Conservation (phyloP, 2,113 vertebrate species). For the Irena cyanogastra region DNA sequence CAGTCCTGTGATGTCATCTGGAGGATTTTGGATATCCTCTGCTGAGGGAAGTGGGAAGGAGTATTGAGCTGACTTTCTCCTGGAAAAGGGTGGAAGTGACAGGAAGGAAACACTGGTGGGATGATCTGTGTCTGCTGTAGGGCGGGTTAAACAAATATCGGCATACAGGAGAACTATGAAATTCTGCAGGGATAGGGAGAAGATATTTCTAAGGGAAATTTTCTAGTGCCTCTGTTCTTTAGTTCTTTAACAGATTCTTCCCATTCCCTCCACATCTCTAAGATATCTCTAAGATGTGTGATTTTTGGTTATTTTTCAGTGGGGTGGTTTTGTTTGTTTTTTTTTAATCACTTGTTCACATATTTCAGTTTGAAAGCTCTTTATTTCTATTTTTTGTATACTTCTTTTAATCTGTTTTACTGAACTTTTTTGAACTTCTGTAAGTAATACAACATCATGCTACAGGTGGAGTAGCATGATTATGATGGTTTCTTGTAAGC, state of each 20-base stretch:
- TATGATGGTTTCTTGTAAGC: not conserved
- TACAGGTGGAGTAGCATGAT: not conserved
- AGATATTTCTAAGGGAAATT: not conserved
- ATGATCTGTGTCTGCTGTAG: not conserved
- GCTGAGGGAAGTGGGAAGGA: not conserved
- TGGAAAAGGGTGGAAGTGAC: not conserved
- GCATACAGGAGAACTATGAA: not conserved
- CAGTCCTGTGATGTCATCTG: not conserved
- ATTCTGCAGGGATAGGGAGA: not conserved
- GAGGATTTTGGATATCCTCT: not conserved
- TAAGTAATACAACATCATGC: not conserved
- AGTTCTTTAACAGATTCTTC: not conserved
- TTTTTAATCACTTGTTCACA: not conserved
- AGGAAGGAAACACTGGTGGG: not conserved
- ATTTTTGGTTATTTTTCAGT: not conserved
- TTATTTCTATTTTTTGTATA: no score
- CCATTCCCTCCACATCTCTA: not conserved
- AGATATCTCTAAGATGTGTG: not conserved
- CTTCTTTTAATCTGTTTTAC: no score
- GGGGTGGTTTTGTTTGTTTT: no score
- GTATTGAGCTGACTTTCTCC: not conserved
- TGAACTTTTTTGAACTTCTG: not conserved
- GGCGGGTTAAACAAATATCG: fast-evolving
- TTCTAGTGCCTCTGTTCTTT: not conserved
- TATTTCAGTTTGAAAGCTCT: not conserved